These are phyloP conservation scores for Flexamia atlantica DNA, from an alignment of 2,888 invertebrate genomes.

Conservation along the genomic window DNA sequence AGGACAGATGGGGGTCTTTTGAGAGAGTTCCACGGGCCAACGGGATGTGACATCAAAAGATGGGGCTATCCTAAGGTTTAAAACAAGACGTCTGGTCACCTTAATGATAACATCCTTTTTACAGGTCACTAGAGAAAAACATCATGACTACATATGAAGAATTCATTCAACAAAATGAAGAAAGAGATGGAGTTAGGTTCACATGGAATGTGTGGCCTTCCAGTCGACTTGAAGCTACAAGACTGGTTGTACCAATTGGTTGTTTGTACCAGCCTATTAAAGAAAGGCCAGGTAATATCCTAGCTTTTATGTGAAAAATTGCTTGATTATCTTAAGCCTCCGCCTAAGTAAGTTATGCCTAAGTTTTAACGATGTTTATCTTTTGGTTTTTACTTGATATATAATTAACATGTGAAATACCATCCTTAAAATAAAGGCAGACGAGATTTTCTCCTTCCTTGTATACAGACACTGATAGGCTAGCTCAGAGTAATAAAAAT, in stretches of 20 bases:
- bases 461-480: too few species aligned
- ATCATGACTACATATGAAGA: slow-evolving; percentile 94
- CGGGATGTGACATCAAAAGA: too few species aligned
- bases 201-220: slow-evolving; percentile 99
- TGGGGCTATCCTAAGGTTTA: neutral
- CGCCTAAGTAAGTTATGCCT: too few species aligned
- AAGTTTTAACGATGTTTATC: too few species aligned
- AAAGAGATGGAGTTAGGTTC: slow-evolving; percentile 96
- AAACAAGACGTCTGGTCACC: neutral
- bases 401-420: too few species aligned
- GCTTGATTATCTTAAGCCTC: too few species aligned
- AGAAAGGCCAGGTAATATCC: slow-evolving; percentile 81
- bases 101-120: neutral
- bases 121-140: neutral
- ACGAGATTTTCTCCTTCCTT: too few species aligned
- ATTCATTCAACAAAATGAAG: slow-evolving; percentile 98
- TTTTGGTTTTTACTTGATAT: too few species aligned
- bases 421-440: too few species aligned
- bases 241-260: slow-evolving; percentile 96
- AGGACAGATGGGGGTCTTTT: too few species aligned
- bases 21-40: too few species aligned
- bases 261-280: slow-evolving; percentile 98
- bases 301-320: neutral
- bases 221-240: slow-evolving; percentile 95
- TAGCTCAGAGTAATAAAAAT: too few species aligned